phyloP scores from a whole-genome alignment of 2,797 vertebrate species.

The Geotrypetes seraphini region DNA sequence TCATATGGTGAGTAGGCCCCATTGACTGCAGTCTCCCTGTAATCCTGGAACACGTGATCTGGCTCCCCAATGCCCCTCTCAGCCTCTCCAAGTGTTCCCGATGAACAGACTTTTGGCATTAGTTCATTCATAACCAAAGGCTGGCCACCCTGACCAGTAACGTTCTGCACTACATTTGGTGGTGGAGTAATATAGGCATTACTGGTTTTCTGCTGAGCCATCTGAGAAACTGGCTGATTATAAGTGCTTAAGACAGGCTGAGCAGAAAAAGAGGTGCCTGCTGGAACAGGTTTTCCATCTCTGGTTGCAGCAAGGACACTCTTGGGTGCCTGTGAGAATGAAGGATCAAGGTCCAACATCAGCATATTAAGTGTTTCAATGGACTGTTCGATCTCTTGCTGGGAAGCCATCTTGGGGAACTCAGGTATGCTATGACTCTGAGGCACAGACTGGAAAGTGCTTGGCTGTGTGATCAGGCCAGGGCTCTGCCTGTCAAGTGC shows the following conservation, averaged over 20 bases:
- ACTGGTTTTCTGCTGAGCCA: constrained; percentile 43
- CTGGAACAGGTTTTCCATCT: constrained; percentile 35
- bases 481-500: constrained; percentile 30
- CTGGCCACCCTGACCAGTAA: neutral
- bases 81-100: constrained; percentile 19
- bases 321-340: constrained; percentile 59
- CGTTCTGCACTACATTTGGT: neutral
- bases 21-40: constrained; percentile 16
- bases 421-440: constrained; percentile 71
- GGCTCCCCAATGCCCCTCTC: constrained; percentile 13
- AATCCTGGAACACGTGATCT: constrained; percentile 23
- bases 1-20: constrained; percentile 39
- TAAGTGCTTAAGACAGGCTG: constrained; percentile 54
- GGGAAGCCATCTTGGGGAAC: constrained; percentile 76
- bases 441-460: constrained; percentile 39
- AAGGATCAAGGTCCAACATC: constrained; percentile 80
- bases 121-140: constrained; percentile 17
- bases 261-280: constrained; percentile 56
- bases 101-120: constrained; percentile 33
- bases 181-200: neutral
- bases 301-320: constrained; percentile 53
- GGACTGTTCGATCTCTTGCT: constrained; percentile 88
- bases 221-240: constrained; percentile 30
- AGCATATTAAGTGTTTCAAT: constrained; percentile 90
- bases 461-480: constrained; percentile 38